Base-by-base conservation (phyloP, 2,888 invertebrate species). In the Amblyteles armatorius region DNA sequence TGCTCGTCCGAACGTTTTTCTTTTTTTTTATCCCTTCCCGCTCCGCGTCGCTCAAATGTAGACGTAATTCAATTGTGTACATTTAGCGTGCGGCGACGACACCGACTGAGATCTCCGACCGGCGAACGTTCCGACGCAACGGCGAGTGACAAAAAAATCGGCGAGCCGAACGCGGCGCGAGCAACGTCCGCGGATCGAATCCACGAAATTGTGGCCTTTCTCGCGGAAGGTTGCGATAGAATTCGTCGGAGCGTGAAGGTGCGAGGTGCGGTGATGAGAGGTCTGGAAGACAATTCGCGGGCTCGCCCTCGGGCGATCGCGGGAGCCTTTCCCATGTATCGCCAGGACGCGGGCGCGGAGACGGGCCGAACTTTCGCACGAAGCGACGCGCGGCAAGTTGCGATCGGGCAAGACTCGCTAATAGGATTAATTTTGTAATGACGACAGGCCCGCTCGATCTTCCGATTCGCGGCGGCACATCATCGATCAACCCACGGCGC, bases 391-490 rank as follows among this genome's bases (percentile, higher is more conserved):
- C 44, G 11, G 36, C 65, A 9, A 65, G 19, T 6, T 6, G 74
- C 63, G 33, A 63, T 48, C 76, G 26, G 6, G 36, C 67, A 16
- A 40, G 22, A 33, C 40, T 33, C 71, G 76, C 77, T 85, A 85
- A 85, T 80, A 80, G 85, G 81, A 81, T 86, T 86, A 86, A 86
- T 86, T 83, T 83, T 83, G 83, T 86, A 83, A 83, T 83, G 80
- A 80, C 69, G 85, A 83, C 85, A 78, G 85, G 26, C 63, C 36
- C 78, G 83, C 44, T 85, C 83, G 78, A 83, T 85, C 85, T 82
- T 83, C 76, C 79, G 80, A 80, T 80, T 79, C 85, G 44, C 67
- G 72, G 80, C 80, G 77, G 79, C 73, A 73, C 73, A 71, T 85
- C 82, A 83, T 85, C 83, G 85, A 85, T 85, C 83, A 85, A 78